Conservation (phyloP, 2,113 vertebrate species). For the Octodon degus region DNA sequence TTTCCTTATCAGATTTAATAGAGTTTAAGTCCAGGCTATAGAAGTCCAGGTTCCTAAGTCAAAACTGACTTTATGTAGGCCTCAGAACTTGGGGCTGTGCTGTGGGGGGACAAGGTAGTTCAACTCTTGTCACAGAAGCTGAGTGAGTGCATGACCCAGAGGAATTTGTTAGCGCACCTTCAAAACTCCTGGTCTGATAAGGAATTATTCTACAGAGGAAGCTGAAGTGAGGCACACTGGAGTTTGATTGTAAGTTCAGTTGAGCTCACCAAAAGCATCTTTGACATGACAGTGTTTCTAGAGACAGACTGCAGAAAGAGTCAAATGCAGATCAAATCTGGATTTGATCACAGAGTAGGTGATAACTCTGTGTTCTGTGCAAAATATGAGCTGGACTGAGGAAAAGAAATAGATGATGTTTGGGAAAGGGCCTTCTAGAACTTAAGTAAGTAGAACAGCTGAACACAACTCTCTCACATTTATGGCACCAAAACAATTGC, state of each 20-base stretch:
- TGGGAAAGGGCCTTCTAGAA: neutral
- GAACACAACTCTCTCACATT: neutral
- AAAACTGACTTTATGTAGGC: neutral
- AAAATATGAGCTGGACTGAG: neutral
- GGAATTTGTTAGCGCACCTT: neutral
- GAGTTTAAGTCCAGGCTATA: neutral
- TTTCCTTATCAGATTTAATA: slow-evolving; percentile 30
- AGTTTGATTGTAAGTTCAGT: slow-evolving; percentile 33
- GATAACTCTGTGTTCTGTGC: neutral
- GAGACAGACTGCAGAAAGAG: neutral
- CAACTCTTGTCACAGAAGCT: neutral
- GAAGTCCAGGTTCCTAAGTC: slow-evolving; percentile 12
- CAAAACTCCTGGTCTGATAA: neutral
- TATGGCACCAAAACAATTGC: neutral
- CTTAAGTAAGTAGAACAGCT: neutral
- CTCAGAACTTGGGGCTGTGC: neutral
- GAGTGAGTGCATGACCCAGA: neutral
- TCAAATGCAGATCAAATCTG: neutral
- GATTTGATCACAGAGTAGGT: slow-evolving; percentile 23
- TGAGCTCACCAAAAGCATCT: neutral
- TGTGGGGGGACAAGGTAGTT: neutral
- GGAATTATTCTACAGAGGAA: neutral
- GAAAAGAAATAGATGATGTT: neutral
- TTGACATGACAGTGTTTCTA: slow-evolving; percentile 14
- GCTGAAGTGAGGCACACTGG: neutral